Conservation (phyloP, 2,797 vertebrate species). For the Acanthis flammea region DNA sequence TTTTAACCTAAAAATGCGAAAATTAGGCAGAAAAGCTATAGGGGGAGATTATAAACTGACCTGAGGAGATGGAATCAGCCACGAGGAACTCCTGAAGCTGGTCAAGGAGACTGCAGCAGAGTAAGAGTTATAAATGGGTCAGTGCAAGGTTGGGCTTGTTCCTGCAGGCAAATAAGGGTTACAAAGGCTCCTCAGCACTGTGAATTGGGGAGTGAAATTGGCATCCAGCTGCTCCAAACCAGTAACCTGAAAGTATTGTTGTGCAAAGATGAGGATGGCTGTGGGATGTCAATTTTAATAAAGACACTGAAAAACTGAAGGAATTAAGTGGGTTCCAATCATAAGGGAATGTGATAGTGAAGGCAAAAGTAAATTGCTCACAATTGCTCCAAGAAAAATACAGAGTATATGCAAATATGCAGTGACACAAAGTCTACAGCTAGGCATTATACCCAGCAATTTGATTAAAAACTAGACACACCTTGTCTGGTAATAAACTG, state of each 20-base stretch:
- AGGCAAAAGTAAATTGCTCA: not conserved
- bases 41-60: not conserved
- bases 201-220: not conserved
- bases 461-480: slow-evolving; percentile 5
- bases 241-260: not conserved
- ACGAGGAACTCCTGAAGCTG: not conserved
- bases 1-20: not conserved
- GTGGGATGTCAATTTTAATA: not conserved
- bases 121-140: not conserved
- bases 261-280: not conserved
- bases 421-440: not conserved
- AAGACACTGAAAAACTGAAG: not conserved
- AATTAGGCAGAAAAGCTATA: not conserved
- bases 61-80: not conserved
- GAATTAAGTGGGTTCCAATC: not conserved
- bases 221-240: not conserved
- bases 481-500: not conserved
- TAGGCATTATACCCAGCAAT: not conserved
- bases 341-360: not conserved
- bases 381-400: not conserved
- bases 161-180: not conserved
- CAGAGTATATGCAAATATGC: not conserved
- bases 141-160: not conserved
- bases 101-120: not conserved
- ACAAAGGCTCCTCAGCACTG: not conserved